A percentile compares a stretch with the other conserved stretches of the same genome.
Evolutionary conservation across 2,797 vertebrate species (phyloP).

Genomic region (Phoeniculus purpureus): DNA sequence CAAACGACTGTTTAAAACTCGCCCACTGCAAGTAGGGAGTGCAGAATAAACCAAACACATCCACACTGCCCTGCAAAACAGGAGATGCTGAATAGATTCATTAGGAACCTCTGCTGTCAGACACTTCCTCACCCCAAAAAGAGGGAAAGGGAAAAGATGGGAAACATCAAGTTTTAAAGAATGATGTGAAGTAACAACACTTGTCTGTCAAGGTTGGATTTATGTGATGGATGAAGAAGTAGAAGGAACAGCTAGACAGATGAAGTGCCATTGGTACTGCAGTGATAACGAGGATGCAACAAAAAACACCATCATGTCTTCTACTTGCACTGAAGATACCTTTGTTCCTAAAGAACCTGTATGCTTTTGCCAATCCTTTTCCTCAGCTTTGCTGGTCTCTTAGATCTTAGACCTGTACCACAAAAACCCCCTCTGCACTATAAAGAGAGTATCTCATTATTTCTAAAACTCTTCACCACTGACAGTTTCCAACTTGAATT

Average conservation of each 20-base stretch:
- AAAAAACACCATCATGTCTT: background rate
- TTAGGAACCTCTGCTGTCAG: background rate
- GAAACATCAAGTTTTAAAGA: background rate
- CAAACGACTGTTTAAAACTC: background rate
- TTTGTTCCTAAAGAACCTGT: background rate
- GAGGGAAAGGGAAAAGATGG: background rate
- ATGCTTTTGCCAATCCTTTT: background rate
- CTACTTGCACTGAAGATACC: background rate
- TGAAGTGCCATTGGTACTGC: background rate
- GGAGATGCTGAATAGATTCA: background rate
- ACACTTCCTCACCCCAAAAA: background rate
- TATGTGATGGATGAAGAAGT: background rate
- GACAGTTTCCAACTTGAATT: background rate
- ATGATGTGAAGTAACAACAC: background rate
- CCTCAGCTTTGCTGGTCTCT: background rate
- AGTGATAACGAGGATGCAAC: accelerated
- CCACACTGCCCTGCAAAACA: background rate
- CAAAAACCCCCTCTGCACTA: background rate
- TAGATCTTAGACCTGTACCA: background rate
- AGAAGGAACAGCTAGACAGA: background rate
- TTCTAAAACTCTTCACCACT: background rate
- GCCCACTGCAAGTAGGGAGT: background rate
- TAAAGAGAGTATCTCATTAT: background rate
- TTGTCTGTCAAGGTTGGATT: background rate
- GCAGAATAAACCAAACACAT: background rate